These are phyloP conservation scores for Rhagologus leucostigma DNA, from an alignment of 2,113 vertebrate genomes.

Conservation along the genomic window DNA sequence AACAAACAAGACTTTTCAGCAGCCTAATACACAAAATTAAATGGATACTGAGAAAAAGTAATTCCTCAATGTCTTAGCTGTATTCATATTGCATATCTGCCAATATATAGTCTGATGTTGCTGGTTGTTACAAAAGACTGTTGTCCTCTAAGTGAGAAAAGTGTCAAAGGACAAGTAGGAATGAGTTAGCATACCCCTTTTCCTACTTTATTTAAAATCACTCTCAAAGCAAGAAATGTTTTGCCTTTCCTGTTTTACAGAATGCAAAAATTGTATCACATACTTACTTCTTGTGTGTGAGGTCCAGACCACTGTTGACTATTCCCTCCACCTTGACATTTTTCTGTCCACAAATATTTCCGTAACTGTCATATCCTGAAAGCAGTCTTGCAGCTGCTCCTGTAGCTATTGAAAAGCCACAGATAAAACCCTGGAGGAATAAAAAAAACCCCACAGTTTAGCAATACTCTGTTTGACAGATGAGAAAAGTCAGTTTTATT, in stretches of 20 bases:
- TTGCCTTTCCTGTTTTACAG: not conserved
- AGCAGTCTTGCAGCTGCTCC: slow-evolving; percentile 92
- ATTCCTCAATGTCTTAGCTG: not conserved
- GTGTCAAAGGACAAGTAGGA: not conserved
- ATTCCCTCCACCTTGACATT: slow-evolving; percentile 87
- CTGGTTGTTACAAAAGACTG: not conserved
- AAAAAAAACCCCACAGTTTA: not conserved
- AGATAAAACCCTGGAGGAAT: slow-evolving; percentile 87
- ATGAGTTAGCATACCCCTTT: not conserved
- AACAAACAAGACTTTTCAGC: not conserved
- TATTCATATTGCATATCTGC: not conserved
- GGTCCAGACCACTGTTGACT: slow-evolving; percentile 89
- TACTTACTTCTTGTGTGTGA: slow-evolving; percentile 91
- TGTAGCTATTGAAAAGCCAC: slow-evolving; percentile 91
- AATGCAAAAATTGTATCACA: not conserved
- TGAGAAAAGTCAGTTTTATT: slow-evolving; percentile 39
- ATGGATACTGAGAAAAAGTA: not conserved
- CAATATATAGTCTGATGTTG: not conserved
- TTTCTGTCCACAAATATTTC: slow-evolving; percentile 94
- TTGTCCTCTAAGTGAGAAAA: not conserved
- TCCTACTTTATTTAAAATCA: not conserved
- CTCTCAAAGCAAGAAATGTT: not conserved
- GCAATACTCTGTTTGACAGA: slow-evolving; percentile 8
- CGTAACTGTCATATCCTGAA: slow-evolving; percentile 96
- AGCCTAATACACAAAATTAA: not conserved